Base-by-base conservation (phyloP, 2,113 vertebrate genomes). In the Callospermophilus lateralis region DNA sequence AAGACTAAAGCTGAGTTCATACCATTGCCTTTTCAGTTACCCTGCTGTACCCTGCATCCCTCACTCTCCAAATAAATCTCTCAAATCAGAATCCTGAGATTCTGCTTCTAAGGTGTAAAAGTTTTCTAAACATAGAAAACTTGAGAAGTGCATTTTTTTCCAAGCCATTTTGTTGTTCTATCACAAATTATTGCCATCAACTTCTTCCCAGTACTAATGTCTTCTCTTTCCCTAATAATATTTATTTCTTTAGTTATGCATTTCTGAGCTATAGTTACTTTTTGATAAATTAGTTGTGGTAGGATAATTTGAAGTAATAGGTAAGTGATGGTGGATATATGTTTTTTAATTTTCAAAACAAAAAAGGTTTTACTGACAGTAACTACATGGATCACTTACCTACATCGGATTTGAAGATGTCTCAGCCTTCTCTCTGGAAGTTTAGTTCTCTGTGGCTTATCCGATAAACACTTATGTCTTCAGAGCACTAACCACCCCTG, bases 61-160 rank as follows among this genome's bases (percentile, higher is more conserved):
- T 67, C 37, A 61, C 30, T 89, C 10, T 79, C 32, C 17, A 88
- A 65, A 81, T 63, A 91, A 80, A 81, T 81, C 45, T 68, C 45
- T 76, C 15, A 30, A 90, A 58, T 11, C 12, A 90, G 28, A 94
- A 92, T 32, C 51, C 20, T 39, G 61, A 93, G 68, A 81, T 74
- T 91, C n/a, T 39, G 58, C 51, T 95, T 79, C 58, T 72, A 78
- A 83, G 87, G 42, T 67, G 79, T 63, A 95, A 80, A 89, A 24
- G 7, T 77, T 94, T 95, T 72, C 34, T 73, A 81, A 13, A 30
- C 16, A 73, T 37, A 80, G 74, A 80, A 94, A 94, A 77, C 1
- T 70, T 22, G 34, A 94, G 55, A 94, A 96, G 89, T 61, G 30
- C 8, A 95, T 94, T 92, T 19, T 95, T 94, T 85, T 85, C 73